Conservation (phyloP, 2,113 vertebrate genomes). For the Hemichromis elongatus region DNA sequence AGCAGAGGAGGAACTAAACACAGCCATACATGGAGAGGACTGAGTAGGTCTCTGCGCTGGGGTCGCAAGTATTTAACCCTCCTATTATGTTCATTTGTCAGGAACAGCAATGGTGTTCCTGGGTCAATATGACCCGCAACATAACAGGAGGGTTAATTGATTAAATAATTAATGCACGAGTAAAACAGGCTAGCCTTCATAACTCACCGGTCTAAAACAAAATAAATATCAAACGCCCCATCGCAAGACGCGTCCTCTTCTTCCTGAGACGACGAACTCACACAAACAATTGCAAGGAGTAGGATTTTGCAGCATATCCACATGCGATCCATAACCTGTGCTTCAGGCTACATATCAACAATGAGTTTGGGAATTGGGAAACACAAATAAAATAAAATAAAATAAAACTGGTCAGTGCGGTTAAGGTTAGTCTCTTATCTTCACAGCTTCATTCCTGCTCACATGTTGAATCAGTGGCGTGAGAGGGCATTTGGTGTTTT, state of each 20-base stretch:
- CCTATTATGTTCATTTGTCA: no score
- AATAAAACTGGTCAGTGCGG: not conserved
- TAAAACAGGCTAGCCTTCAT: not conserved
- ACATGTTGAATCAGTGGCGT: slow-evolving; percentile 18
- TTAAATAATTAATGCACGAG: not conserved
- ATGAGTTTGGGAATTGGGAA: not conserved
- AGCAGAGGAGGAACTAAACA: slow-evolving; percentile 43
- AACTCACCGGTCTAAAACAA: slow-evolving; percentile 75
- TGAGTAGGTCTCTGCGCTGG: not conserved
- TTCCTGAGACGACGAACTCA: slow-evolving; percentile 8
- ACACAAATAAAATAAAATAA: not conserved
- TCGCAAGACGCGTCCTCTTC: slow-evolving; percentile 79
- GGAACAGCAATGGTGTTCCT: no score
- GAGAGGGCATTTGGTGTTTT: not conserved
- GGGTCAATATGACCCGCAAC: no score
- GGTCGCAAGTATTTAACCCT: not conserved
- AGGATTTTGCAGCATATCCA: slow-evolving; percentile 26
- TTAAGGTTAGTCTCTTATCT: not conserved
- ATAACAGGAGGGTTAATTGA: no score
- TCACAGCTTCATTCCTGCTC: not conserved
- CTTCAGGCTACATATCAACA: slow-evolving; percentile 25
- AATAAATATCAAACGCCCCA: slow-evolving; percentile 89
- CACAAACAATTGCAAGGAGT: slow-evolving; percentile 7
- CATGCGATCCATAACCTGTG: slow-evolving; percentile 48
- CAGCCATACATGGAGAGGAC: slow-evolving; percentile 62